Evolutionary conservation across 2,888 invertebrate species (phyloP).

Genomic region (Abrostola triplasia): DNA sequence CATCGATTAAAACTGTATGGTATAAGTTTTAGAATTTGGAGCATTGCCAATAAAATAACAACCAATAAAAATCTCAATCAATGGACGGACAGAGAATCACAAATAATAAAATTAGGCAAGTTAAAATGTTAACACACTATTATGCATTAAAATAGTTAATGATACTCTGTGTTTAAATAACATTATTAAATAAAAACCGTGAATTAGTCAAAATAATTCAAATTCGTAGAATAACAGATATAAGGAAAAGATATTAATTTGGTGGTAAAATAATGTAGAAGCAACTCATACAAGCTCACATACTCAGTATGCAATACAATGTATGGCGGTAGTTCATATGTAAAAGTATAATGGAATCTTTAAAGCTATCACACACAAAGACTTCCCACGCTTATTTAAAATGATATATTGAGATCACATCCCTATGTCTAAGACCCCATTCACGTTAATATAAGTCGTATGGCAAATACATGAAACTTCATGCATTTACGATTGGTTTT

Average conservation of each 20-base stretch:
- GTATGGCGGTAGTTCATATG: slow-evolving; percentile 20
- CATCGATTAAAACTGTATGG: slow-evolving; percentile 6
- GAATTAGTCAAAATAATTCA: background rate
- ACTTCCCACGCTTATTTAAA: slow-evolving; percentile 51
- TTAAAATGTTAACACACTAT: slow-evolving; percentile 10
- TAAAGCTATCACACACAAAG: slow-evolving; percentile 59
- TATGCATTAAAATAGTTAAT: slow-evolving; percentile 14
- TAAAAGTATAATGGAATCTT: slow-evolving; percentile 30
- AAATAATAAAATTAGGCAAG: slow-evolving; percentile 43
- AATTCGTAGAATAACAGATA: background rate
- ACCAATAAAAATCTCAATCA: slow-evolving; percentile 44
- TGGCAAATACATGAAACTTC: background rate
- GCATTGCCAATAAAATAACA: slow-evolving; percentile 33
- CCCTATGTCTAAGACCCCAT: slow-evolving; percentile 58
- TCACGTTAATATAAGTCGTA: slow-evolving; percentile 27
- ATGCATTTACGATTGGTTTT: slow-evolving; percentile 14
- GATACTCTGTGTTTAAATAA: too few relatives aligned
- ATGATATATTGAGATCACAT: slow-evolving; percentile 78
- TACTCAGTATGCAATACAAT: slow-evolving; percentile 12
- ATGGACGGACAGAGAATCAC: slow-evolving; percentile 62
- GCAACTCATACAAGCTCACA: slow-evolving; percentile 12
- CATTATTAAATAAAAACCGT: too few relatives aligned
- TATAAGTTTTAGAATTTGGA: slow-evolving; percentile 13
- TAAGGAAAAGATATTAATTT: background rate
- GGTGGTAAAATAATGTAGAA: background rate